phyloP scores from a whole-genome alignment of 2,888 invertebrate genomes.

The Apotomis betuletana region DNA sequence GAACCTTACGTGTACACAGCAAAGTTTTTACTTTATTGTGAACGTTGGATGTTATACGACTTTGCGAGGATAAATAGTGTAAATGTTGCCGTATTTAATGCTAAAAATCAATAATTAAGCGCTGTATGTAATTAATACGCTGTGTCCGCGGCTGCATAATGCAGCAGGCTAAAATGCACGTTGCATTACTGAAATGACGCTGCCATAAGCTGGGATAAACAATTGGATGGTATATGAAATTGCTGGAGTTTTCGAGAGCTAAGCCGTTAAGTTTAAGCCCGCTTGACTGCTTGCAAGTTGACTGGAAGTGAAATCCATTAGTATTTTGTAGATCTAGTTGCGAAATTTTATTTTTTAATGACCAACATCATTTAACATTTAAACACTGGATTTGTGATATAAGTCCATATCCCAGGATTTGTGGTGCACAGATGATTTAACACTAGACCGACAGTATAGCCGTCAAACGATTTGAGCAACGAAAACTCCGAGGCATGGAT shows the following conservation, averaged over 20 bases:
- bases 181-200: constrained; percentile 72
- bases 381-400: too few species aligned
- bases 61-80: neutral
- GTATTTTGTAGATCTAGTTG: neutral
- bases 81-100: constrained; percentile 69
- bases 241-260: constrained; percentile 12
- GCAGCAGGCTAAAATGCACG: constrained; percentile 57
- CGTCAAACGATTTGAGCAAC: too few species aligned
- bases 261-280: constrained; percentile 15
- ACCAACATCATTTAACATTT: too few species aligned
- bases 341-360: too few species aligned
- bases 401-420: too few species aligned
- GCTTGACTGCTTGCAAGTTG: neutral
- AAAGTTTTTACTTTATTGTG: neutral
- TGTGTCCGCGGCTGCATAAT: constrained; percentile 61
- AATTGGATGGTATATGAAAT: constrained; percentile 43
- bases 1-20: neutral
- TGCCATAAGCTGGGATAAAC: constrained; percentile 50
- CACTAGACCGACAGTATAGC: too few species aligned
- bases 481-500: too few species aligned
- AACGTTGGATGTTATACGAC: neutral
- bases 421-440: too few species aligned
- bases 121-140: constrained; percentile 80
- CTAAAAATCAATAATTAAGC: constrained; percentile 83
- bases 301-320: neutral